These are phyloP conservation scores for Drosophila albomicans DNA, from an alignment of 1,140 invertebrate genomes.

Conservation along the genomic window DNA sequence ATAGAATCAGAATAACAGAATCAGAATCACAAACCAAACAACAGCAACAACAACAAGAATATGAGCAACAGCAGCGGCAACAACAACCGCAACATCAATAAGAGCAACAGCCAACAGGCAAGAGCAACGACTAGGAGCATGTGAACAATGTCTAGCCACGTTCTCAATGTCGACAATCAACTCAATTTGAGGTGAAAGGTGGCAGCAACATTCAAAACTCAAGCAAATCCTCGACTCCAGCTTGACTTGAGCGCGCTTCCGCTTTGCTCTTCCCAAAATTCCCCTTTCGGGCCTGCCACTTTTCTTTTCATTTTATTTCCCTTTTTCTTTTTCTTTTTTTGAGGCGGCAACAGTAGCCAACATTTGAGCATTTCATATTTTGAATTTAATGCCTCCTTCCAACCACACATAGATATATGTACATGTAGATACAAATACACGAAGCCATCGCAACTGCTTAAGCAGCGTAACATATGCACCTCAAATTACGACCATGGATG, in stretches of 20 bases:
- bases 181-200: slow-evolving; percentile 62
- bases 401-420: slow-evolving; percentile 10
- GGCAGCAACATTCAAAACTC: slow-evolving; percentile 49
- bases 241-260: slow-evolving; percentile 20
- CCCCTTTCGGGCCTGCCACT: not conserved
- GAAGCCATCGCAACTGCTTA: slow-evolving; percentile 27
- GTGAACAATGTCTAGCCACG: slow-evolving; percentile 50
- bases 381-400: slow-evolving; percentile 66
- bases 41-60: slow-evolving; percentile 15
- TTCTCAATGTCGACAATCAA: slow-evolving; percentile 76
- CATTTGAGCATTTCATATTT: slow-evolving; percentile 68
- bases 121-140: slow-evolving; percentile 44
- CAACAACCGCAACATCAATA: slow-evolving; percentile 35
- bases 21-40: slow-evolving; percentile 46
- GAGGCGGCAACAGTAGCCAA: slow-evolving; percentile 58
- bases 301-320: slow-evolving; percentile 30
- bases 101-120: not conserved
- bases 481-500: slow-evolving; percentile 23
- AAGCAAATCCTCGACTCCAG: slow-evolving; percentile 46
- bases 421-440: too few relatives aligned
- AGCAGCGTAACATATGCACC: slow-evolving; percentile 10
- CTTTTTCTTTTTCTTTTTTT: not conserved
- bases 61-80: not conserved
- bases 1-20: slow-evolving; percentile 37
- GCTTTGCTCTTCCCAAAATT: slow-evolving; percentile 26